Conservation (phyloP, 1,140 invertebrate species). For the Monochamus saltuarius region DNA sequence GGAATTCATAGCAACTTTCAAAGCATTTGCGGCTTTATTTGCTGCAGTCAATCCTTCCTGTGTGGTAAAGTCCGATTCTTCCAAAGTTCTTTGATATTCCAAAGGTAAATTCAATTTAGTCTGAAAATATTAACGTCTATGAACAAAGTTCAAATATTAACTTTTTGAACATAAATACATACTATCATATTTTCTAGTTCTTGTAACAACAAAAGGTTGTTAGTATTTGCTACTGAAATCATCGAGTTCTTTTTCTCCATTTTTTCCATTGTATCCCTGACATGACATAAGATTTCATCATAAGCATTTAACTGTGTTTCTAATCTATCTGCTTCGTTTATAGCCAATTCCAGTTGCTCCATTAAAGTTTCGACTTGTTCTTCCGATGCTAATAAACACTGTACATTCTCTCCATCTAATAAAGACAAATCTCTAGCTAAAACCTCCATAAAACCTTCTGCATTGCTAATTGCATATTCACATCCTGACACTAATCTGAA, state of each 20-base stretch:
- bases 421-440: conserved; percentile 78
- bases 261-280: conserved; percentile 81
- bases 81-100: conserved; percentile 67
- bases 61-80: conserved; percentile 60
- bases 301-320: conserved; percentile 74
- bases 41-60: conserved; percentile 74
- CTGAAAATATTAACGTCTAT: conserved; percentile 48
- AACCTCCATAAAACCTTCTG: conserved; percentile 82
- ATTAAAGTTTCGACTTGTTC: conserved; percentile 82
- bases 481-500: conserved; percentile 67
- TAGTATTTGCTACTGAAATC: conserved; percentile 83
- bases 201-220: conserved; percentile 76
- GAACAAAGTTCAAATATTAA: conserved; percentile 20
- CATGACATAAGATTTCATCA: conserved; percentile 77
- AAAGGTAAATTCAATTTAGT: conserved; percentile 73
- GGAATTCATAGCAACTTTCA: conserved; percentile 76
- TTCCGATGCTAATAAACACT: conserved; percentile 49
- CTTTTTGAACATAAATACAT: conserved; percentile 48
- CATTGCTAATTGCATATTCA: conserved; percentile 81
- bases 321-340: conserved; percentile 73
- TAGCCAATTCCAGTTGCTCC: conserved; percentile 78
- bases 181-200: conserved; percentile 82
- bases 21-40: conserved; percentile 74
- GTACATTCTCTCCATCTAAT: conserved; percentile 72
- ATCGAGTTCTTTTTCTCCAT: conserved; percentile 91